These are phyloP conservation scores for Lasioglossum malachurum DNA, from an alignment of 2,888 invertebrate species.

Conservation along the genomic window DNA sequence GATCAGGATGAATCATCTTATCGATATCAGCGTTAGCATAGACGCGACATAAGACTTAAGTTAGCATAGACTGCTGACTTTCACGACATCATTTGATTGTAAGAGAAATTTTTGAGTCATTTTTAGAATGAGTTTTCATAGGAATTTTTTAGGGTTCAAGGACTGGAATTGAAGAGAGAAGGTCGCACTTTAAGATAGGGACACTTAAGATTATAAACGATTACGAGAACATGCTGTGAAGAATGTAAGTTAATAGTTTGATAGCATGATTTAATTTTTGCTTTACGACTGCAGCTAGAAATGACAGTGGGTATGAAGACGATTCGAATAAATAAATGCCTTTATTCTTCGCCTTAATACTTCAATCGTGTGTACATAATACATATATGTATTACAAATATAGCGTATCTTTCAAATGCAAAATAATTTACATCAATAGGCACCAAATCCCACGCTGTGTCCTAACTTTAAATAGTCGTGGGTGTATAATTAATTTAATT, in stretches of 20 bases:
- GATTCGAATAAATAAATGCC: not conserved
- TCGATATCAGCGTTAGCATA: not conserved
- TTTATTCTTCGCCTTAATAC: not conserved
- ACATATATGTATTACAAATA: not conserved
- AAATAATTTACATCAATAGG: not conserved
- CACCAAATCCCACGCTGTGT: not conserved
- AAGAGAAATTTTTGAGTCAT: not conserved
- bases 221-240: not conserved
- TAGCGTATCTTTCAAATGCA: not conserved
- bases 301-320: not conserved
- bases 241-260: not conserved
- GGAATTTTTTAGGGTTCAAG: not conserved
- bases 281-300: not conserved
- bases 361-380: not conserved
- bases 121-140: not conserved
- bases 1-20: not conserved
- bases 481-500: not conserved
- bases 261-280: not conserved
- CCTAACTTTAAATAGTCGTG: not conserved
- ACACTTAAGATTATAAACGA: not conserved
- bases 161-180: not conserved
- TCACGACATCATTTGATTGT: not conserved
- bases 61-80: not conserved
- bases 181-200: not conserved
- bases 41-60: not conserved